phyloP scores from a whole-genome alignment of 2,113 vertebrate genomes.

The Pyrgilauda ruficollis region DNA sequence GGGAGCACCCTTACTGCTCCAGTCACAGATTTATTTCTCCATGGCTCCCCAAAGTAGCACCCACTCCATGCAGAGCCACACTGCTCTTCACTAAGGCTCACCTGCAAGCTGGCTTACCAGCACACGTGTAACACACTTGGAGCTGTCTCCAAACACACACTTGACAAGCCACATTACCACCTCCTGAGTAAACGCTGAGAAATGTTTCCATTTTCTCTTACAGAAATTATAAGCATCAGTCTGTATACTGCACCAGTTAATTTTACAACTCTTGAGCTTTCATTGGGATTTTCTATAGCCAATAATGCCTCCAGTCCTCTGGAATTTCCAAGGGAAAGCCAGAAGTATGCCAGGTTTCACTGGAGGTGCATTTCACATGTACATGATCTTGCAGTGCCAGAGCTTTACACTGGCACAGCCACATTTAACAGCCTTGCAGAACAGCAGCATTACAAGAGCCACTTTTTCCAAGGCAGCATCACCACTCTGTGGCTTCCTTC shows the following conservation, averaged over 20 bases:
- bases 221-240: not conserved
- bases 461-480: not conserved
- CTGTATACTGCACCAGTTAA: not conserved
- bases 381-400: not conserved
- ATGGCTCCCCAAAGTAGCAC: not conserved
- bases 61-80: accelerated
- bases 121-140: not conserved
- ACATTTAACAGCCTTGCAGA: not conserved
- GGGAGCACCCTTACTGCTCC: not conserved
- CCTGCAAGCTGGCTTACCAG: not conserved
- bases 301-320: not conserved
- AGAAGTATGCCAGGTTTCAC: not conserved
- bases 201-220: not conserved
- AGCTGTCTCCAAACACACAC: not conserved
- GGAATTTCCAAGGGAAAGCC: not conserved
- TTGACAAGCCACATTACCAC: not conserved
- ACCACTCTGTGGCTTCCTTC: not conserved
- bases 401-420: not conserved
- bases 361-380: not conserved
- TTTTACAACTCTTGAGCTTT: not conserved
- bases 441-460: not conserved
- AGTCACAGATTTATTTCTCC: not conserved
- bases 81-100: not conserved
- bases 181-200: not conserved
- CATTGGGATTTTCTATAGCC: not conserved